Evolutionary conservation across 1,140 invertebrate genomes (phyloP).

Genomic region (Rhopalosiphum padi): DNA sequence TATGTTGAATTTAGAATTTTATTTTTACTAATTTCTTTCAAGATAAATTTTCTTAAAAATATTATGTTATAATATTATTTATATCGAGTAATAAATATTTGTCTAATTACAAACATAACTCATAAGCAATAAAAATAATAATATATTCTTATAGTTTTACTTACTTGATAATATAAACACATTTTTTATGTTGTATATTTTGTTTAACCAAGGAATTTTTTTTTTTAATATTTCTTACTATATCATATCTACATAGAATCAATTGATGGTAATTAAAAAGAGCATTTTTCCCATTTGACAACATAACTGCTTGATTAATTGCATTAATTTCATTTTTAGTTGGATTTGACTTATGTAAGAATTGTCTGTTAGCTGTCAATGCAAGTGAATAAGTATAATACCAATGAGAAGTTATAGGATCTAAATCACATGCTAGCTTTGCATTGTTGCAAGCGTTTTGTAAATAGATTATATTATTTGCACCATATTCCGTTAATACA

Average conservation of each 20-base stretch:
- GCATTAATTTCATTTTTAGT: constrained; percentile 5
- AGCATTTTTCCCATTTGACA: constrained; percentile 12
- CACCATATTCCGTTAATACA: constrained; percentile 26
- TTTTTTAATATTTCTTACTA: background rate
- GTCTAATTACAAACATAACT: too few species aligned
- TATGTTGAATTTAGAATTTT: too few species aligned
- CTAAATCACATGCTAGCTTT: constrained; percentile 30
- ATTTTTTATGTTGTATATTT: background rate
- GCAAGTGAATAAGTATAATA: constrained; percentile 32
- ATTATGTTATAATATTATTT: too few species aligned
- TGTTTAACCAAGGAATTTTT: background rate
- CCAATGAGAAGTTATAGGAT: constrained; percentile 26
- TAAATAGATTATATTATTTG: background rate
- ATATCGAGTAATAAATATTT: too few species aligned
- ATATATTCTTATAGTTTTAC: background rate
- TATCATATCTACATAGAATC: background rate
- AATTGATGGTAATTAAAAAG: constrained; percentile 18
- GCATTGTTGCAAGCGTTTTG: background rate
- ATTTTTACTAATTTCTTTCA: too few species aligned
- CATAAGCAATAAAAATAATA: too few species aligned
- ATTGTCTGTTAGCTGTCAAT: constrained; percentile 3
- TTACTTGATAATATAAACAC: constrained; percentile 39
- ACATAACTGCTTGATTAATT: constrained; percentile 5
- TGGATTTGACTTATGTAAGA: background rate
- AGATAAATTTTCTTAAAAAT: too few species aligned